Conservation (phyloP, 2,113 vertebrate species). For the Bothrops jararaca region DNA sequence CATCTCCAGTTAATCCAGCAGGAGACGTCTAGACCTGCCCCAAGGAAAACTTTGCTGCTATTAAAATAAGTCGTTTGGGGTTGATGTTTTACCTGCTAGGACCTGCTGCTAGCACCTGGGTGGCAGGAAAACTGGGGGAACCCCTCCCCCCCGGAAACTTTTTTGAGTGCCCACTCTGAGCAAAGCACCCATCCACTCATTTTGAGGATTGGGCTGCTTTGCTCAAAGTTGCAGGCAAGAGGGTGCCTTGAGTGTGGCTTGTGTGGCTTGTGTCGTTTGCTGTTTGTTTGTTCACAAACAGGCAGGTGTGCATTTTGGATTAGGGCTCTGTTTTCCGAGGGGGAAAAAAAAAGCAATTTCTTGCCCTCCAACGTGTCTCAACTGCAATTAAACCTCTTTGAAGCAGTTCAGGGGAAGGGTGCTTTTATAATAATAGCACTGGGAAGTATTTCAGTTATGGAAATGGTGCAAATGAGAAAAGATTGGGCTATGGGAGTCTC, state of each 20-base stretch:
- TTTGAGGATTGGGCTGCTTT: background rate
- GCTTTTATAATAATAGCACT: background rate
- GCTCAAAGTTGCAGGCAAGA: background rate
- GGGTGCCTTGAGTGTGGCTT: background rate
- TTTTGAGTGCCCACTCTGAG: background rate
- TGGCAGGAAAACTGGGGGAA: background rate
- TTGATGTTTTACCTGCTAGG: constrained; percentile 18
- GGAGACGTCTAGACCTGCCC: constrained; percentile 32
- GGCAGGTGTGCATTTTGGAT: background rate
- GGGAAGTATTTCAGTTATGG: background rate
- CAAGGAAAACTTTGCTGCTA: background rate
- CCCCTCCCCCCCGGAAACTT: too few relatives aligned
- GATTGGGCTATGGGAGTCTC: background rate
- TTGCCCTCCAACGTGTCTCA: background rate
- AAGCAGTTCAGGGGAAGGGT: background rate
- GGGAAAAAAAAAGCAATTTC: rapidly evolving
- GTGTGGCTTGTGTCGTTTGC: background rate
- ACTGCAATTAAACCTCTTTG: background rate
- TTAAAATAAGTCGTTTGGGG: background rate
- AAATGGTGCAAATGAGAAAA: too few relatives aligned
- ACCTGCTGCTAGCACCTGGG: background rate
- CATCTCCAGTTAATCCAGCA: constrained; percentile 19
- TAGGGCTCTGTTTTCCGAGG: background rate
- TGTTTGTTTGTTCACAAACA: background rate
- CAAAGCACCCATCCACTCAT: background rate